Evolutionary conservation across 2,113 vertebrate species (phyloP), one percentile per base, ranked within the genome.

Genomic region (Centrocercus urophasianus): DNA sequence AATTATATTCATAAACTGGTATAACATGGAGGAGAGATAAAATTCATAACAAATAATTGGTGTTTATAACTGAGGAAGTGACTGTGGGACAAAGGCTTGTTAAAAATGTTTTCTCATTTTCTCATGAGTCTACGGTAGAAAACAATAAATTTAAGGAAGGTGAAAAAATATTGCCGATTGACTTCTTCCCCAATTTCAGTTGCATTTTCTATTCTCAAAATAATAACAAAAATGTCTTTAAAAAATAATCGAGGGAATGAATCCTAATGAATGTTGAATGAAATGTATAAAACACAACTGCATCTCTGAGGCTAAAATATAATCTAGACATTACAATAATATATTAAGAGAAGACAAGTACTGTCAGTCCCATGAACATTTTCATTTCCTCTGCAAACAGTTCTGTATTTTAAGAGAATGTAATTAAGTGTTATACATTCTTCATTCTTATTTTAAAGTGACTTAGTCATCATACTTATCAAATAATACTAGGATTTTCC

Each of bases 21-120:
- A 57, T 15, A 76, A 48, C 36, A 57, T 40, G n/a, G 87, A 85
- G 72, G 2, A 1, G 34, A 83, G 75, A 79, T 63, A 43, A 15
- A 79, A 52, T 42, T 64, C 83, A 61, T 61, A n/a, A 43, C 6
- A 93, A 93, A 84, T 47, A 45, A 6, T 60, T 45, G 56, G 13
- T 79, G 32, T 60, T 75, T 78, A 47, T 38, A 85, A 82, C 30
- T 32, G 6, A 75, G 7, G 7, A 90, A 88, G 36, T 50, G 13
- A 71, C 42, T 74, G 13, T 19, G 25, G 25, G 36, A 78, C 32
- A 92, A 81, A 86, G 86, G 3, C 13, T 69, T 79, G 43, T n/a
- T 89, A 65, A 89, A 93, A 93, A 65, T 57, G 1, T 25, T 19
- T 81, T 86, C 30, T 70, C 36, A 59, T 93, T 90, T 93, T 77